Conservation (phyloP, 2,888 invertebrate species). For the Trissolcus japonicus region DNA sequence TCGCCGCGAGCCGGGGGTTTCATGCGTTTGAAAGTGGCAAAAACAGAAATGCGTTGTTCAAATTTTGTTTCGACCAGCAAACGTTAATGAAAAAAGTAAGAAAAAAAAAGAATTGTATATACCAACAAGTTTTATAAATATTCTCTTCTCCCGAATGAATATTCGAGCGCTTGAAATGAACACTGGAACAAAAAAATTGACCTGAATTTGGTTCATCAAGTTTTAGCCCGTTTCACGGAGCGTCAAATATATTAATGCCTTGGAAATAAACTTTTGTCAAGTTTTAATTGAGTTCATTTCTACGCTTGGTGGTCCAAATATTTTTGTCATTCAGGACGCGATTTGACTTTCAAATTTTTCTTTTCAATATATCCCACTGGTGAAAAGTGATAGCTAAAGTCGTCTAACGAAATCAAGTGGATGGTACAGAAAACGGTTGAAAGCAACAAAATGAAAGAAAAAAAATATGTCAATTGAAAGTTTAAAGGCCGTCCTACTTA, state of each 20-base stretch:
- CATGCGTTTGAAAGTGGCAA: not conserved
- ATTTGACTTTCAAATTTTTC: not conserved
- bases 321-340: not conserved
- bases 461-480: not conserved
- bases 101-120: no score
- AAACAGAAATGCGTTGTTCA: not conserved
- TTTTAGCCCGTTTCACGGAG: conserved; percentile 9
- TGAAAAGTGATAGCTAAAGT: no score
- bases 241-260: not conserved
- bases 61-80: not conserved
- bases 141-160: conserved; percentile 11
- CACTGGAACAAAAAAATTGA: conserved; percentile 21
- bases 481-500: no score
- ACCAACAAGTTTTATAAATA: conserved; percentile 21
- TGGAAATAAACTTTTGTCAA: conserved; percentile 1
- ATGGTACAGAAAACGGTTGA: not conserved
- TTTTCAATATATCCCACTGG: no score
- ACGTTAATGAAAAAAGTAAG: no score
- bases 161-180: conserved; percentile 21
- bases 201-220: conserved; percentile 11
- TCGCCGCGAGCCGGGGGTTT: conserved; percentile 24
- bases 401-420: no score
- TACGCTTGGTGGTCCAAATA: no score
- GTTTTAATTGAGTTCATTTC: not conserved
- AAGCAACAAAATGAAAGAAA: not conserved